Evolutionary conservation across 2,888 invertebrate species (phyloP), one percentile per base, ranked within the genome.

Genomic region (Apotomis betuletana): DNA sequence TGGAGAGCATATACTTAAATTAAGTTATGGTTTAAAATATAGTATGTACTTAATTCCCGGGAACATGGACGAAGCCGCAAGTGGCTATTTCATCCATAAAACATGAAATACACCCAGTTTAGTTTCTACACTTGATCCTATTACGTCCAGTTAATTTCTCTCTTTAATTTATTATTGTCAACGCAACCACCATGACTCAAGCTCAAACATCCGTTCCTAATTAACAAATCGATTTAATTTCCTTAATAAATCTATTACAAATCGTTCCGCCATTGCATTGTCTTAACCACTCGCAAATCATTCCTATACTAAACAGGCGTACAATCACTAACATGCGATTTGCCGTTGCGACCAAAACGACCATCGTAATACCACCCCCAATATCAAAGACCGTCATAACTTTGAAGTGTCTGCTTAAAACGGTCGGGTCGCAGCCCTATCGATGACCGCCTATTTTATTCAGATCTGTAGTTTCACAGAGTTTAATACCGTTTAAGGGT

Each of bases 281-380:
- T 72, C 72, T 72, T 63, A 58, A n/a, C 52, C 49, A 15, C 62
- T 63, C 63, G 67, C 72, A 72, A 72, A 72, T 72, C 72, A 72
- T 58, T 67, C 54, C 51, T 57, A 27, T 61, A 65, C 60, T 57
- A 55, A 72, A 62, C 71, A 52, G 57, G 51, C 58, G 9, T 64
- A 27, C 27, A 36, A 61, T 63, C 38, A 58, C 57, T 69, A 62
- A 62, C 69, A 38, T 15, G 62, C 58, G 57, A 61, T 71, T 67
- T 51, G 15, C 62, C 27, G 49, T 46, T 44, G 15, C n/a, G 13
- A 51, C 13, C 36, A 10, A 63, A 3, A 3, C 63, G 38, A 38
- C 69, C 67, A 70, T n/a, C 10, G 38, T 67, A 67, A 61, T 38
- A 13, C n/a, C 3, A 61, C 36, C 60, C n/a, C 13, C 36, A 44